Evolutionary conservation across 2,888 invertebrate genomes (phyloP).

Genomic region (Ernsta delagoae): DNA sequence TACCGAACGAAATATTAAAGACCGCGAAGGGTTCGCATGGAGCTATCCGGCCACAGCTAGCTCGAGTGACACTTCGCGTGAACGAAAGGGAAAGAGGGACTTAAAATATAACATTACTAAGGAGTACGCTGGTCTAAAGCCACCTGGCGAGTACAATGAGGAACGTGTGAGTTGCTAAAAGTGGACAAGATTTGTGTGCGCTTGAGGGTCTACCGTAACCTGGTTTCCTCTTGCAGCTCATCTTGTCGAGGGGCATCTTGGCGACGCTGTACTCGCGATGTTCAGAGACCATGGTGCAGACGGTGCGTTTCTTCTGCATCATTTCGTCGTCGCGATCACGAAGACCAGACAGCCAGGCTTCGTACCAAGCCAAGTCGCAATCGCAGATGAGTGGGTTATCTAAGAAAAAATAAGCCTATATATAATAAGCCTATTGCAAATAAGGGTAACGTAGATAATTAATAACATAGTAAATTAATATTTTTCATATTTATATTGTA

Average conservation of each 20-base stretch:
- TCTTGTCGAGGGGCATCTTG: slow-evolving; percentile 91
- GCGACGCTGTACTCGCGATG: slow-evolving; percentile 93
- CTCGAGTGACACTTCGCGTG: slow-evolving; percentile 62
- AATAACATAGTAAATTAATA: no score
- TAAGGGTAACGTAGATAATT: no score
- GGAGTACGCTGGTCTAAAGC: slow-evolving; percentile 53
- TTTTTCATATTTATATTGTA: no score
- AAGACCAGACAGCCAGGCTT: slow-evolving; percentile 90
- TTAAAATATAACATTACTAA: slow-evolving; percentile 28
- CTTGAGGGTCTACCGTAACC: slow-evolving; percentile 65
- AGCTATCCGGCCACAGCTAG: slow-evolving; percentile 81
- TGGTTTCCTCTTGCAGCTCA: slow-evolving; percentile 92
- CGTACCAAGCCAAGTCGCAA: slow-evolving; percentile 95
- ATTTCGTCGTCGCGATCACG: slow-evolving; percentile 94
- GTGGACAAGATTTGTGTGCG: slow-evolving; percentile 54
- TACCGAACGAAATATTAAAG: slow-evolving; percentile 54
- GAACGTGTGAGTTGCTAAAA: slow-evolving; percentile 58
- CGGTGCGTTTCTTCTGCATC: slow-evolving; percentile 94
- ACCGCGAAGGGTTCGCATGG: slow-evolving; percentile 59
- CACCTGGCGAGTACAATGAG: slow-evolving; percentile 61
- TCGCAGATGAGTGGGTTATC: slow-evolving; percentile 96
- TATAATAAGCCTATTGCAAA: not conserved
- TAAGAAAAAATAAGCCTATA: slow-evolving; percentile 59
- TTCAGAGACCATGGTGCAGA: slow-evolving; percentile 92
- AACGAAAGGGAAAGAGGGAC: slow-evolving; percentile 47